Evolutionary conservation across 1,140 invertebrate species (phyloP), one percentile per base, ranked within the genome.

Genomic region (Grapholita molesta): DNA sequence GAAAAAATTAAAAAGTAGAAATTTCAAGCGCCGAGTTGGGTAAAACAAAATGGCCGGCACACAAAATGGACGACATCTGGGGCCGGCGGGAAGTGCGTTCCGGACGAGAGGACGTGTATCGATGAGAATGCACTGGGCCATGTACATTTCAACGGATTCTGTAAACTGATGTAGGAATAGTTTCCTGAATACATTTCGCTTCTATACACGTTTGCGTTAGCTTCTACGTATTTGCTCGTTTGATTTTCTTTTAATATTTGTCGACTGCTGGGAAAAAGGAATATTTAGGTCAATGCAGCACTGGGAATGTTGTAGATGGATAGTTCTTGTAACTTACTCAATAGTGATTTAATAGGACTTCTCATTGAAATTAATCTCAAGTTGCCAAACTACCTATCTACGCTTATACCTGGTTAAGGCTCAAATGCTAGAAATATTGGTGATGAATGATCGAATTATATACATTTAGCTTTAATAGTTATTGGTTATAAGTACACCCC

Each of bases 121-220:
- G 73, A 76, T 66, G 75, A 72, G 76, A 78, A 74, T 77, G 76
- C 82, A 77, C 65, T 67, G 64, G 70, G 66, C 73, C 77, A 76
- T 82, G 74, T 71, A 67, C 71, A 67, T 71, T 53, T 64, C 67
- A 76, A 69, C 69, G 67, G 42, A 57, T 69, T 69, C 28, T 35
- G 38, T 71, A 24, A 65, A 72, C 23, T 25, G 53, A 57, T 25
- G 53, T 57, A n/a, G n/a, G n/a, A n/a, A 57, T 57, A n/a, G 53
- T 23, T n/a, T 57, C 53, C 53, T 57, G 23, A 57, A 57, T 57
- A 24, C 69, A 48, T 67, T 75, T 70, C 38, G 48, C 52, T 67
- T 23, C 18, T 67, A 69, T 33, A 21, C 24, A 57, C 70, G 61
- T 4, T 25, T 57, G 23, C 53, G 25, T 57, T 30, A 24, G 38